These are phyloP conservation scores for Pan paniscus DNA, from an alignment of 2,113 vertebrate species.

Conservation along the genomic window DNA sequence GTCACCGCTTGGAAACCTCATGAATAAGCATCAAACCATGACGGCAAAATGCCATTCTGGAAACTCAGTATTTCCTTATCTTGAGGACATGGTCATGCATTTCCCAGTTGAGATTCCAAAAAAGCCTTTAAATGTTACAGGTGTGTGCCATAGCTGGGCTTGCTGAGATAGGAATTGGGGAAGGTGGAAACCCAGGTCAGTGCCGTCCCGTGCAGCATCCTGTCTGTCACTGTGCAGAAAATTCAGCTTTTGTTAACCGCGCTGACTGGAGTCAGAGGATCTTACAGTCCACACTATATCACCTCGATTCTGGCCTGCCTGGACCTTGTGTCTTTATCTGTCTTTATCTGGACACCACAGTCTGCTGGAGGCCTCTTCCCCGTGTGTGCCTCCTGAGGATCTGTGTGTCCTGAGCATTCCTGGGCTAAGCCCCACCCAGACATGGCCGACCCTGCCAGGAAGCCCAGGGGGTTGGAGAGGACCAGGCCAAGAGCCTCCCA, in stretches of 20 bases:
- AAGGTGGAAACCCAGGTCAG: rapidly evolving
- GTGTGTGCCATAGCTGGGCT: rapidly evolving
- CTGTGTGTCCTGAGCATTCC: not conserved
- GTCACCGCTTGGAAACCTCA: rapidly evolving
- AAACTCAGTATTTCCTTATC: rapidly evolving
- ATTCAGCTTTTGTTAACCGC: rapidly evolving
- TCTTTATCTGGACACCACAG: too few relatives aligned
- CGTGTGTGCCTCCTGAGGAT: rapidly evolving
- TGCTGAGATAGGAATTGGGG: not conserved
- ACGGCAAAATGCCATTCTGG: rapidly evolving
- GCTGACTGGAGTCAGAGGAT: not conserved
- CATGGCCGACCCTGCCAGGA: not conserved
- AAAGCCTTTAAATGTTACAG: not conserved
- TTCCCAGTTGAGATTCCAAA: not conserved
- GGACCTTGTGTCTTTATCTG: not conserved
- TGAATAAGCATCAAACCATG: rapidly evolving
- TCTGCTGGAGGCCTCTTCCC: not conserved
- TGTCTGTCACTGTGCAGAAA: rapidly evolving
- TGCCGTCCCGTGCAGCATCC: rapidly evolving
- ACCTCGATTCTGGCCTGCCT: not conserved
- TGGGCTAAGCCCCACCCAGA: not conserved
- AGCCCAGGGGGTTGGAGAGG: not conserved
- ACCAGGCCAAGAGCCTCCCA: not conserved
- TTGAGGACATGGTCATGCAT: too few relatives aligned
- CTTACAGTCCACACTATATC: rapidly evolving